phyloP scores from a whole-genome alignment of 2,113 vertebrate species.

The Aldabrachelys gigantea region DNA sequence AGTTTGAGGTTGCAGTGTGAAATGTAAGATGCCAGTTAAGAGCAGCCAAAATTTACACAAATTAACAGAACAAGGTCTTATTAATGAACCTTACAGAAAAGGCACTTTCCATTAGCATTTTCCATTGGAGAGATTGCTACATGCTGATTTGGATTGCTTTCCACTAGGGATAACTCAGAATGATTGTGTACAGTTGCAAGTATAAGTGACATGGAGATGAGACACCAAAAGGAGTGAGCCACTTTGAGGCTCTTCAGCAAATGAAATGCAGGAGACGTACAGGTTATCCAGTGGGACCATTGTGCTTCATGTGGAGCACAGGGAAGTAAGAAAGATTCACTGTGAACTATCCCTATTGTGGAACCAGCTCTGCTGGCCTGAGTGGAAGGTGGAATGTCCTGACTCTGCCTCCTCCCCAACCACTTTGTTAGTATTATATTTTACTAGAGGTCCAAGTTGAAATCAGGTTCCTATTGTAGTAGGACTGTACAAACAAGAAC shows the following conservation, averaged over 20 bases:
- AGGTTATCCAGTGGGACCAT: not conserved
- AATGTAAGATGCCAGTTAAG: not conserved
- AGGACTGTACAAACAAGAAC: not conserved
- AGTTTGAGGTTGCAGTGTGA: not conserved
- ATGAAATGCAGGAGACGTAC: not conserved
- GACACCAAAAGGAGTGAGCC: not conserved
- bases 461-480: not conserved
- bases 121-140: not conserved
- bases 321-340: not conserved
- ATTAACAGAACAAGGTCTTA: not conserved
- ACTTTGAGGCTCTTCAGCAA: not conserved
- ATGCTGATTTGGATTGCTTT: not conserved
- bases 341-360: not conserved
- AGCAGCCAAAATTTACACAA: not conserved
- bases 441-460: not conserved
- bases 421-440: not conserved
- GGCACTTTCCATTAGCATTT: not conserved
- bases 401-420: not conserved
- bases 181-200: not conserved
- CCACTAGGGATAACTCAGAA: not conserved
- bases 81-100: not conserved
- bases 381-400: not conserved
- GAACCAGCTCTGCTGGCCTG: not conserved
- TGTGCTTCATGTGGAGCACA: not conserved
- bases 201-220: not conserved